Conservation (phyloP, 2,888 invertebrate genomes). For the Drosophila helvetica region DNA sequence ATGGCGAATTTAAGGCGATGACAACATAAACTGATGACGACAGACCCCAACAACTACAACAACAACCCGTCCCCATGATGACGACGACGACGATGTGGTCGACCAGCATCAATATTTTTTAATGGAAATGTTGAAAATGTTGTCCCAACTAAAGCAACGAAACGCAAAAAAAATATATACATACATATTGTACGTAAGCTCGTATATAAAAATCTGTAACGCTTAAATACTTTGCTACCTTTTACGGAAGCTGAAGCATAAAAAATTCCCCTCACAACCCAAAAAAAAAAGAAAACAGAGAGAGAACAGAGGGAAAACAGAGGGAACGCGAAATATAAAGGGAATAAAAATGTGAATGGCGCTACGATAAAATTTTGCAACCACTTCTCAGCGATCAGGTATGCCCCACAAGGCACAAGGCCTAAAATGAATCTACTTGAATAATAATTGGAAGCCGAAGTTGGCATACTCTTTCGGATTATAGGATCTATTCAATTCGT, state of each 20-base stretch:
- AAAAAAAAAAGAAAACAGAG: slow-evolving; percentile 20
- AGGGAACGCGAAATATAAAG: slow-evolving; percentile 34
- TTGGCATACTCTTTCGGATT: neutral
- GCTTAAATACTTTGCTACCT: slow-evolving; percentile 76
- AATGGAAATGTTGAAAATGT: slow-evolving; percentile 76
- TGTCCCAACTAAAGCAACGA: slow-evolving; percentile 48
- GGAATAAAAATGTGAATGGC: slow-evolving; percentile 56
- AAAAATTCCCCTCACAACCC: slow-evolving; percentile 38
- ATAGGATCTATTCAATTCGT: too few relatives aligned
- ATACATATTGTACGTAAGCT: slow-evolving; percentile 16
- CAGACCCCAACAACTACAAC: slow-evolving; percentile 33
- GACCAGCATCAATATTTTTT: slow-evolving; percentile 73
- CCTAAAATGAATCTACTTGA: slow-evolving; percentile 12
- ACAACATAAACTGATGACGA: slow-evolving; percentile 79
- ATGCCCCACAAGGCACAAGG: slow-evolving; percentile 2
- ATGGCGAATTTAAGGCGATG: slow-evolving; percentile 74
- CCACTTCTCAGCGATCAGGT: slow-evolving; percentile 22
- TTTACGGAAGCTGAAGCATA: slow-evolving; percentile 72
- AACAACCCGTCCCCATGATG: slow-evolving; percentile 54
- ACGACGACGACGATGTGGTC: slow-evolving; percentile 36
- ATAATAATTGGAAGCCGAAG: neutral
- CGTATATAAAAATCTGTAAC: slow-evolving; percentile 63
- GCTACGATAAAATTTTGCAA: slow-evolving; percentile 45
- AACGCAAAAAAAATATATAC: slow-evolving; percentile 15
- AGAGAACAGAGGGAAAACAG: slow-evolving; percentile 19